Base-by-base conservation (phyloP, 2,888 invertebrate species). In the Acrobasis repandana region DNA sequence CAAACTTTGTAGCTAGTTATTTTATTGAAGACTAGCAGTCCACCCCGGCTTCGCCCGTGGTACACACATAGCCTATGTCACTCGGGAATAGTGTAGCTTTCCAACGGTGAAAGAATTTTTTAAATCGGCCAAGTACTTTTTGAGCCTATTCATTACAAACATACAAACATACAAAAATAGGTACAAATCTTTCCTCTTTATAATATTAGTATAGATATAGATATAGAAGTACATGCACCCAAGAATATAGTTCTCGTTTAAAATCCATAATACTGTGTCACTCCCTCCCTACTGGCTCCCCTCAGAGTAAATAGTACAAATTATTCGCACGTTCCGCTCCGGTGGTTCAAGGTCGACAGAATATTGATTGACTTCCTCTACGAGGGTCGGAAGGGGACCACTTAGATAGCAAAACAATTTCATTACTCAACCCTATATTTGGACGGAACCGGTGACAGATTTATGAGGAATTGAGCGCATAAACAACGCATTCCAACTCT, bases 291-390 rank as follows among this genome's bases (percentile, higher is more conserved):
- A 60, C 59, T 58, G 54, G 57, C 71, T 70, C 69, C 73, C 72
- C 75, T 68, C 66, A 58, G 61, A 38, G 54, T 71, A 70, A 66
- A 63, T 66, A 73, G 73, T 74, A 77, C 76, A 74, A 83, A 84
- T 82, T 80, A 83, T 80, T 81, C 67, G 76, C 78, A 72, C 72
- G 74, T 81, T 82, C 82, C 83, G 79, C 77, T 71, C 66, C 76
- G 77, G 75, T 75, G 76, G 76, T 81, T 83, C 88, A 89, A 88
- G 89, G 89, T 87, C 83, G 72, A 72, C 50, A n/a, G 36, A 18
- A 54, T 77, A 84, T 86, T 72, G 85, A 87, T 86, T 82, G 73
- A 65, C 69, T 72, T 75, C 66, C 65, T 65, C 70, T 61, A 62
- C 64, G 72, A 70, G 81, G 82, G 81, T 76, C 75, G 68, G 64